These are phyloP conservation scores for Balanococcus diminutus DNA, from an alignment of 2,888 invertebrate genomes.

Conservation along the genomic window DNA sequence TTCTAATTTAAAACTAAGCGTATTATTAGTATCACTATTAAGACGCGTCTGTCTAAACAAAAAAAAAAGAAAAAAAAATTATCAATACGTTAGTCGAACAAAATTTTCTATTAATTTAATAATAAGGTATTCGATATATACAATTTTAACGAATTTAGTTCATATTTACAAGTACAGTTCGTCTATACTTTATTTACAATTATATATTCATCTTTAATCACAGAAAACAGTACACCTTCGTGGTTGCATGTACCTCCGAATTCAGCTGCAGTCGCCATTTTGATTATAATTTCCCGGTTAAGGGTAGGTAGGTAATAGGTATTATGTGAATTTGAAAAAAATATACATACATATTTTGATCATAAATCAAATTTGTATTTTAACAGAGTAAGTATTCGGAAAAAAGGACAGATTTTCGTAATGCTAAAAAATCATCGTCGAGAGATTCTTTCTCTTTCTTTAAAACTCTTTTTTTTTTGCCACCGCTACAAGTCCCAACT, in stretches of 20 bases:
- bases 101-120: background rate
- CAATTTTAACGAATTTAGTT: background rate
- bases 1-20: slow-evolving; percentile 46
- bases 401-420: too few relatives aligned
- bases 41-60: slow-evolving; percentile 20
- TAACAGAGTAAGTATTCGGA: too few relatives aligned
- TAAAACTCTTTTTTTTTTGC: too few relatives aligned
- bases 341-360: background rate
- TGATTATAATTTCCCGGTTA: background rate
- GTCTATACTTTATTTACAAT: background rate
- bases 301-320: too few relatives aligned
- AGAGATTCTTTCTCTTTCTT: too few relatives aligned
- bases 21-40: slow-evolving; percentile 34
- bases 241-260: background rate
- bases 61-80: background rate
- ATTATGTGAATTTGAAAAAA: background rate
- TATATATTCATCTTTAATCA: background rate
- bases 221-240: background rate
- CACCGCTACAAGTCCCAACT: too few relatives aligned
- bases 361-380: background rate
- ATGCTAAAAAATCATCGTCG: too few relatives aligned
- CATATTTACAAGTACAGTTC: background rate
- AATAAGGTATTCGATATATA: background rate
- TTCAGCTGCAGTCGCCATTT: background rate
- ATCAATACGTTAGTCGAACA: background rate